Percentiles rank a stretch among this genome's conserved stretches.
Conservation (phyloP, 2,888 invertebrate genomes). For the Pandemis cinnamomeana region DNA sequence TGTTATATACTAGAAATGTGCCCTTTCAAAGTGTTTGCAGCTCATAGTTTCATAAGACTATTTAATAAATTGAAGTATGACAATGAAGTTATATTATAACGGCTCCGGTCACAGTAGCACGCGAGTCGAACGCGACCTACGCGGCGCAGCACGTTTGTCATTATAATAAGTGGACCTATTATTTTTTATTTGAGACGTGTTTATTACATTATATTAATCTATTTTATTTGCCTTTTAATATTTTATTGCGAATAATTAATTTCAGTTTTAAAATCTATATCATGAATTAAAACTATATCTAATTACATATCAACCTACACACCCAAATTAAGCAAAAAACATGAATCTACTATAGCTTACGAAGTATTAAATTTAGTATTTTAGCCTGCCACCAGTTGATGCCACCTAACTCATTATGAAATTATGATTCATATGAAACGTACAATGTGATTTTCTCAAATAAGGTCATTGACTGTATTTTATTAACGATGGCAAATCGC, state of each 20-base stretch:
- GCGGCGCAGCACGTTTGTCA: neutral
- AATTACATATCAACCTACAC: conserved; percentile 16
- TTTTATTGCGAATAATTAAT: neutral
- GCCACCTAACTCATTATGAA: conserved; percentile 41
- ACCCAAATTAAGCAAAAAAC: conserved; percentile 12
- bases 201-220: neutral
- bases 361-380: conserved; percentile 8
- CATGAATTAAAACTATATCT: neutral
- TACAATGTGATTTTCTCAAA: conserved; percentile 6
- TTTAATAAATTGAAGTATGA: no score
- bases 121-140: neutral
- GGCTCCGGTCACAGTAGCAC: neutral
- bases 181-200: neutral
- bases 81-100: neutral
- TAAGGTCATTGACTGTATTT: neutral
- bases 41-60: no score
- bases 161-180: neutral
- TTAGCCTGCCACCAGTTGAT: conserved; percentile 47
- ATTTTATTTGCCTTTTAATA: neutral
- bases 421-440: conserved; percentile 13
- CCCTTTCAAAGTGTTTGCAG: no score
- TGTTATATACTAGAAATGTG: no score
- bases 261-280: neutral
- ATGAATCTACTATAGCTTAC: conserved; percentile 26
- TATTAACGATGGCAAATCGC: conserved; percentile 40